Evolutionary conservation across 2,113 vertebrate species (phyloP), one percentile per base, ranked within the genome.

Genomic region (Craseonycteris thonglongyai): DNA sequence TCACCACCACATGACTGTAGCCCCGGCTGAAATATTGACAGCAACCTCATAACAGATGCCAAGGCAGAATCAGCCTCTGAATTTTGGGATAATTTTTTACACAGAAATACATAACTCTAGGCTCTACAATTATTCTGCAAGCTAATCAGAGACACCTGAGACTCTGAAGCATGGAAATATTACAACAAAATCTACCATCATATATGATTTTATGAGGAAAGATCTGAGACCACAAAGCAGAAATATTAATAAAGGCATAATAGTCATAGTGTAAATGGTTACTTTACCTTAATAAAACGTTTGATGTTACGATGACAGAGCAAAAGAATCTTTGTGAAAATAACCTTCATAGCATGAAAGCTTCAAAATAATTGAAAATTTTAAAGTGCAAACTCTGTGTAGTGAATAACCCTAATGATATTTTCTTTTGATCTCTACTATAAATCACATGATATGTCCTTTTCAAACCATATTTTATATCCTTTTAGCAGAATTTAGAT

Each of bases 361-460:
- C 54, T 49, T 45, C 65, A 12, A 93, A 91, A 74, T 81, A 76
- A 92, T 9, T 91, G 61, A 88, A 51, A 68, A 76, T 93, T 95
- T 81, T 59, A 94, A 95, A 97, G 85, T 81, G 83, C 61, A 92
- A 90, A 1, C 15, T 85, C 78, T 58, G n/a, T 42, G 45, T 82
- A 92, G 26, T 47, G 88, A 92, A 91, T 94, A 72, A 83, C 86
- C 96, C 68, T 88, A 76, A 79, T 33, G 33, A 56, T 78, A 81
- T 30, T 89, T 94, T 56, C 61, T 83, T 83, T 71, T 83, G 61
- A 54, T 93, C 33, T 35, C 69, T 89, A 45, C 76, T 76, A 28
- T 58, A 93, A 68, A 80, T 83, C 66, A 61, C 6, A 88, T n/a
- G n/a, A n/a, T 35, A 8, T 45, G 42, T 78, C 81, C 35, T 12